Base-by-base conservation (phyloP, 2,113 vertebrate species). In the Anguilla rostrata region DNA sequence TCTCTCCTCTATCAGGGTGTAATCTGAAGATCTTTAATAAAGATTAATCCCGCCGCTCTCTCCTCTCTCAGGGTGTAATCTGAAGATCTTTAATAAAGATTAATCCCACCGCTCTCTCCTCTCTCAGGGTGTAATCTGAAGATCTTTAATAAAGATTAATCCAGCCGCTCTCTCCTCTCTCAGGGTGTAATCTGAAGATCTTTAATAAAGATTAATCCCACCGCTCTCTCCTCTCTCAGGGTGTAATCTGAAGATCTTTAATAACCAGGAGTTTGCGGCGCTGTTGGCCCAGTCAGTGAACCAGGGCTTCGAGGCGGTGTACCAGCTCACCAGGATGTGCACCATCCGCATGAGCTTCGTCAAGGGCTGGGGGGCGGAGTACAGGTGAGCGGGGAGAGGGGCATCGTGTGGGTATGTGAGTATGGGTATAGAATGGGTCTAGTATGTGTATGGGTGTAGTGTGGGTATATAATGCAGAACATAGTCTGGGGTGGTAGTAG, bases 321-420 rank as follows among this genome's bases (percentile, higher is more conserved):
- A 99, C 90, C 98, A 99, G 94, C 95, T 99, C 90, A 99, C 98
- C 0, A 94, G 98, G 53, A 99, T 99, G 98, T 99, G 98, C 92
- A 99, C 98, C 34, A 99, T 99, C 85, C 97, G 98, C 4, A 99
- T 99, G 98, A 99, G 98, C 95, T 99, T 99, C 0, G 98, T 99
- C 89, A 99, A 99, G 88, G 98, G 98, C 90, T 99, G 98, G 98
- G 98, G 98, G 83, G 98, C 98, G 0, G 98, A 99, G 87, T 99
- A 99, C 97, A 98, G 98, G 98, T 99, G 89, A 94, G 86, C 43
- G 16, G 2, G 43, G 22, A 34, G 29, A 26, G n/a, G 71, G 34
- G 34, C 34, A 34, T 34, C 34, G 34, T 34, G 34, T 34, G 34
- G 34, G 34, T 34, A 34, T 34, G 34, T 34, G 34, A 1, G 34